Evolutionary conservation across 37 sponge, comb jelly and placozoan genomes (phyloP).

Genomic region (Tethya wilhelma): DNA sequence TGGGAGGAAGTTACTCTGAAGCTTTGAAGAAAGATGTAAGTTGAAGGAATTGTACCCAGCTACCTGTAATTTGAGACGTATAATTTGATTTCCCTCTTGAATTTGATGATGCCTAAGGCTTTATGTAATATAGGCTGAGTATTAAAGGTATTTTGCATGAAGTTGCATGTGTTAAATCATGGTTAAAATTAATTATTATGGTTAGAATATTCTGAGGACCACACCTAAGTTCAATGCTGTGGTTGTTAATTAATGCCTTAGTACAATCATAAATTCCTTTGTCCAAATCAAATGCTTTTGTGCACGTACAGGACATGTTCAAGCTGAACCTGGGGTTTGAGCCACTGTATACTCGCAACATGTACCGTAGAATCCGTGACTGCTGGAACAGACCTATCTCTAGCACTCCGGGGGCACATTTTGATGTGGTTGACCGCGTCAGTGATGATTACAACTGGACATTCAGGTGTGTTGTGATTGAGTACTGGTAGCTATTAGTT

Average conservation of each 20-base stretch:
- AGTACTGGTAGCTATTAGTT: no score
- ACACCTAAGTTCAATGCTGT: no score
- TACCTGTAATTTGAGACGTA: not conserved
- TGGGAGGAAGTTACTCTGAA: not conserved
- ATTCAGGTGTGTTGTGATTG: conserved; percentile 82
- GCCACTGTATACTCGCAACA: conserved; percentile 84
- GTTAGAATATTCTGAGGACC: no score
- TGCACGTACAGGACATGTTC: conserved; percentile 78
- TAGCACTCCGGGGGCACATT: conserved; percentile 78
- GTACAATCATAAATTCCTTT: no score
- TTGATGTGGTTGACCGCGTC: conserved; percentile 87
- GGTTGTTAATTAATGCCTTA: no score
- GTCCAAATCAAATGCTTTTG: no score
- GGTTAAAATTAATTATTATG: no score
- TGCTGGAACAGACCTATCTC: conserved; percentile 91
- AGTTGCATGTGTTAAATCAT: no score
- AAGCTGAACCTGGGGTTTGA: conserved; percentile 74
- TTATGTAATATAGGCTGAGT: no score
- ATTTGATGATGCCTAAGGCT: no score
- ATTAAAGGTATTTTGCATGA: no score
- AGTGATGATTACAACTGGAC: conserved; percentile 88
- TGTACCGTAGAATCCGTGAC: conserved; percentile 80
- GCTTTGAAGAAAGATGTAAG: conserved; percentile 22
- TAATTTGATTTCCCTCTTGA: not conserved
- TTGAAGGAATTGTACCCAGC: not conserved